Conservation (phyloP, 2,888 invertebrate species). For the Exephanes ischioxanthus region DNA sequence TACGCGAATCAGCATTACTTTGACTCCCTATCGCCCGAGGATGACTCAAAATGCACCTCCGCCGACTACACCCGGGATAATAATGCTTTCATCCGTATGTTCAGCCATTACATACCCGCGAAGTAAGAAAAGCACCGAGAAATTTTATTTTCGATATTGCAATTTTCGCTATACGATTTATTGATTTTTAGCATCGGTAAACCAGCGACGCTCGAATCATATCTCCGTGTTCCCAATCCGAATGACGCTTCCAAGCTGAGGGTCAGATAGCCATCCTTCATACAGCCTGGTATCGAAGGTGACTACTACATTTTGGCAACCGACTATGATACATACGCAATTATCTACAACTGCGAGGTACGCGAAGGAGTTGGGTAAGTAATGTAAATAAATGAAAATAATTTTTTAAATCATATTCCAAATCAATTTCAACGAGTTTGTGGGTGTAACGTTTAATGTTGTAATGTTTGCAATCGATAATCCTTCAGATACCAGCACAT, state of each 20-base stretch:
- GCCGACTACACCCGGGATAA: neutral
- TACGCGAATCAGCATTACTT: neutral
- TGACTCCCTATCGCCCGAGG: neutral
- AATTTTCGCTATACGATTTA: neutral
- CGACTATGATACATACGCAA: neutral
- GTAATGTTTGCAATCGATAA: neutral
- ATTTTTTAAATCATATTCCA: neutral
- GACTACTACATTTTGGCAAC: neutral
- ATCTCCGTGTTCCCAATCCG: neutral
- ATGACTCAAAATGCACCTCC: neutral
- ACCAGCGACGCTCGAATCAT: neutral
- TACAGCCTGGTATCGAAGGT: neutral
- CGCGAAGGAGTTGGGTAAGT: neutral
- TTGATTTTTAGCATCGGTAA: neutral
- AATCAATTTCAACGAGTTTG: neutral
- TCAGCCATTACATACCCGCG: neutral
- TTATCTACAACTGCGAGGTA: neutral
- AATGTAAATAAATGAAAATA: no score
- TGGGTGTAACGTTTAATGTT: neutral
- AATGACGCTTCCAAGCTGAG: neutral
- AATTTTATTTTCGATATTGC: neutral
- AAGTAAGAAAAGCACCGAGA: neutral
- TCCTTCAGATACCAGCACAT: neutral
- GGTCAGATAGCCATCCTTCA: neutral
- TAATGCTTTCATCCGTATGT: neutral